Base-by-base conservation (phyloP, 2,797 vertebrate genomes). In the Coranthus polyacanthus region DNA sequence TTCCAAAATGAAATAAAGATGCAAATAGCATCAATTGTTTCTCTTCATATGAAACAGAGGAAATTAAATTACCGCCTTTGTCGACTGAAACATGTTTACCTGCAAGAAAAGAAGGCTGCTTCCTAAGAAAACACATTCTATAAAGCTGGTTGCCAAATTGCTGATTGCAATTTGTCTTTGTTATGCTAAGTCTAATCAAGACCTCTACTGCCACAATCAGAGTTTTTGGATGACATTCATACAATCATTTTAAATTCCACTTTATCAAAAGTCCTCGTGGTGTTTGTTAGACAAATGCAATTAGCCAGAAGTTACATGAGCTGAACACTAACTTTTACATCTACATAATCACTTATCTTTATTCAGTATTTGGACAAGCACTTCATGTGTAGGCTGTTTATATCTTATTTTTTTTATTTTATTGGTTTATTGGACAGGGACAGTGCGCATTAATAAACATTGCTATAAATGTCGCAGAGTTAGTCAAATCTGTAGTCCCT, bases 141-240 rank as follows among this genome's bases (percentile, higher is more conserved):
- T 34, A 9, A 26, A 57, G 63, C 21, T 37, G n/a, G 11, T 34
- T 52, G 64, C 36, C 41, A 69, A 52, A 60, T 60, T 55, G 29
- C 26, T 79, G 68, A 75, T 79, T 81, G 50, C 42, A 26, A 32
- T 58, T 62, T 71, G 42, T 41, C 5, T 72, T 67, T 73, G 21
- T 55, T 63, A 46, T 60, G 55, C 49, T 44, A 29, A 76, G 50
- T 64, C 46, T 49, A 69, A 72, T 82, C 68, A 71, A 76, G 56
- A 69, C 34, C 32, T 59, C 53, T 62, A 12, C 20, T 64, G 34
- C 38, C 45, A 44, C 51, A 85, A 73, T 80, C 65, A 72, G 34
- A 44, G 37, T 29, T 18, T 51, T 66, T n/a, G 15, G 47, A 80
- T 58, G 39, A 22, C 68, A 34, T 57, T 72, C 55, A 44, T 57